These are phyloP conservation scores for Drosophila insularis DNA, from an alignment of 1,140 invertebrate species.

Conservation along the genomic window DNA sequence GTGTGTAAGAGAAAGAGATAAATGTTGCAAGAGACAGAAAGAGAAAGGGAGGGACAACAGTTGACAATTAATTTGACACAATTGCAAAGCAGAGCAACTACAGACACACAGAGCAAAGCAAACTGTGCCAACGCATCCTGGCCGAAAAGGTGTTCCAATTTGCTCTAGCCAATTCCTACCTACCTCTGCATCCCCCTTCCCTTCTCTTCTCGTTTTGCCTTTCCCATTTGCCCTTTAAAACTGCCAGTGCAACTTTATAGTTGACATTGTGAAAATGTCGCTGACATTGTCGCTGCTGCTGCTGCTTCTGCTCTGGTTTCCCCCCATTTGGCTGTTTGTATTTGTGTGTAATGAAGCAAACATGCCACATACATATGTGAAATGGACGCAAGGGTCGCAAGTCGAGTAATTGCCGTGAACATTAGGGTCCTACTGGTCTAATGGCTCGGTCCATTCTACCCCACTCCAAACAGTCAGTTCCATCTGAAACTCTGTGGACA, in stretches of 20 bases:
- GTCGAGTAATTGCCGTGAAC: conserved; percentile 37
- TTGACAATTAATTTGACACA: conserved; percentile 76
- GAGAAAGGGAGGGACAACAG: conserved; percentile 49
- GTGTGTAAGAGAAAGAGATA: conserved; percentile 22
- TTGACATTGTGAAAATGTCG: conserved; percentile 70
- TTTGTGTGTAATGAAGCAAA: conserved; percentile 59
- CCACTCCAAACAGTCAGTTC: neutral
- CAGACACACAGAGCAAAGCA: conserved; percentile 3
- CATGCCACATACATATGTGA: conserved; percentile 33
- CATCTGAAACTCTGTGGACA: neutral
- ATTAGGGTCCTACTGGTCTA: conserved; percentile 36
- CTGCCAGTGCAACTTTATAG: conserved; percentile 47
- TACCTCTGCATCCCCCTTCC: too few species aligned
- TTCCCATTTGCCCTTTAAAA: neutral
- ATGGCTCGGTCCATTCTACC: conserved; percentile 10
- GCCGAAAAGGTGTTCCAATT: conserved; percentile 44
- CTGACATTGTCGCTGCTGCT: conserved; percentile 54
- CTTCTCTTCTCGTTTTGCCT: neutral
- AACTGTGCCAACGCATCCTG: conserved; percentile 43
- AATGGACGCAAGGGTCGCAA: conserved; percentile 13
- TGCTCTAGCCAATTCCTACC: conserved; percentile 32
- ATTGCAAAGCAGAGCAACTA: conserved; percentile 61
- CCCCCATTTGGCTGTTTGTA: conserved; percentile 27
- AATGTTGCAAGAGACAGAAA: neutral
- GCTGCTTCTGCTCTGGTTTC: conserved; percentile 3